Conservation (phyloP, 2,113 vertebrate species). For the Anser cygnoides region DNA sequence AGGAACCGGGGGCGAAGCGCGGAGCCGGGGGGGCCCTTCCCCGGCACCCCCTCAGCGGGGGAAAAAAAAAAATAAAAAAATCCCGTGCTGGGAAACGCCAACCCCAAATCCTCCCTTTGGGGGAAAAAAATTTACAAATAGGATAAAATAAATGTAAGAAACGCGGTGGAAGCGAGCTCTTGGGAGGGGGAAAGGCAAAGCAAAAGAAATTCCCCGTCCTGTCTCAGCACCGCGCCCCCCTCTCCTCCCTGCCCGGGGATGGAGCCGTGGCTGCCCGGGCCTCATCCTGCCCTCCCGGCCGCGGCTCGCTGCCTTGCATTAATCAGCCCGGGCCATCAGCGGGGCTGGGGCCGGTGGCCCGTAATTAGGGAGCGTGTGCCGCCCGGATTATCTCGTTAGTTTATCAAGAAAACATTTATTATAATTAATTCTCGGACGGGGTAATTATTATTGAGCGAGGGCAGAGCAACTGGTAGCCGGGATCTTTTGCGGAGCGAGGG, state of each 20-base stretch:
- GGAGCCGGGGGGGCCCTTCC: neutral
- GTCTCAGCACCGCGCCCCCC: neutral
- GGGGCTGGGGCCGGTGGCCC: slow-evolving; percentile 81
- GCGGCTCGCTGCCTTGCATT: slow-evolving; percentile 84
- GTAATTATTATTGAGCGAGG: slow-evolving; percentile 92
- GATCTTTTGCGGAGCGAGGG: slow-evolving; percentile 63
- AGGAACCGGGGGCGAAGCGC: neutral
- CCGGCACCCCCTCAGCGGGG: rapidly evolving
- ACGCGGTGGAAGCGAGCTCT: neutral
- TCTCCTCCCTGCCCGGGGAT: neutral
- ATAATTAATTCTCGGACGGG: slow-evolving; percentile 91
- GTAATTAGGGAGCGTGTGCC: slow-evolving; percentile 92
- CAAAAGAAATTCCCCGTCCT: neutral
- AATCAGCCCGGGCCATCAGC: slow-evolving; percentile 83
- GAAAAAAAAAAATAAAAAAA: neutral
- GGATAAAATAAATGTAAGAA: neutral
- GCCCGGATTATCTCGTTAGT: slow-evolving; percentile 92
- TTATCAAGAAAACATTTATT: slow-evolving; percentile 95
- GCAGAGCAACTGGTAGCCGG: slow-evolving; percentile 87
- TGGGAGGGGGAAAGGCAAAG: neutral
- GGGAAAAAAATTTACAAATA: rapidly evolving
- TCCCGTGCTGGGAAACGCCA: neutral
- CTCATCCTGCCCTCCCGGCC: slow-evolving; percentile 30
- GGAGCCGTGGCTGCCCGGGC: neutral
- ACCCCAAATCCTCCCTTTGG: neutral